Evolutionary conservation across 2,888 invertebrate species (phyloP).

Genomic region (Cerceris ruficornis): DNA sequence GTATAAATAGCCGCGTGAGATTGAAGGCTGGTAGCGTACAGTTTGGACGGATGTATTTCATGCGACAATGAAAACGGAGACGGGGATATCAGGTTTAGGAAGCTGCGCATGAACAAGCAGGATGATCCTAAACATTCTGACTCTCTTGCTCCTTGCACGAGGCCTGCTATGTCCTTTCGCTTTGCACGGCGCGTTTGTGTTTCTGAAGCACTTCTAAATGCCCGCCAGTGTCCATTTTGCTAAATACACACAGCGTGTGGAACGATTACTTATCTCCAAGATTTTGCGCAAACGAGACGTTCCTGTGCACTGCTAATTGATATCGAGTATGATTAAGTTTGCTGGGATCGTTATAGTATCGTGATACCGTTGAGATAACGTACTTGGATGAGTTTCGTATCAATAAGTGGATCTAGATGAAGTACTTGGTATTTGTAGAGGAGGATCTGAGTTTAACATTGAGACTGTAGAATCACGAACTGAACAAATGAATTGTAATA

Average conservation of each 20-base stretch:
- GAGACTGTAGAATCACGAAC: too few species aligned
- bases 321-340: neutral
- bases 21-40: constrained; percentile 34
- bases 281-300: neutral
- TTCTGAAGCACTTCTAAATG: constrained; percentile 46
- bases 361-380: too few species aligned
- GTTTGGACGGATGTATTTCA: constrained; percentile 16
- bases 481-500: too few species aligned
- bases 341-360: neutral
- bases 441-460: too few species aligned
- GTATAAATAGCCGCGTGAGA: constrained; percentile 35
- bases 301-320: neutral
- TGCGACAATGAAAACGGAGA: constrained; percentile 26
- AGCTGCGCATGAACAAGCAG: constrained; percentile 51
- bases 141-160: constrained; percentile 38
- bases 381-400: too few species aligned
- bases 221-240: constrained; percentile 32
- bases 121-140: constrained; percentile 54
- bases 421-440: too few species aligned
- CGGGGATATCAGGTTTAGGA: constrained; percentile 35
- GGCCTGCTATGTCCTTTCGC: constrained; percentile 34
- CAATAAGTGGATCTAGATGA: too few species aligned
- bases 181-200: constrained; percentile 43
- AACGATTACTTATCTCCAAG: constrained; percentile 10
- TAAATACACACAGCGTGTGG: constrained; percentile 37